Base-by-base conservation (phyloP, 2,888 invertebrate species). In the Entomobrya proxima region DNA sequence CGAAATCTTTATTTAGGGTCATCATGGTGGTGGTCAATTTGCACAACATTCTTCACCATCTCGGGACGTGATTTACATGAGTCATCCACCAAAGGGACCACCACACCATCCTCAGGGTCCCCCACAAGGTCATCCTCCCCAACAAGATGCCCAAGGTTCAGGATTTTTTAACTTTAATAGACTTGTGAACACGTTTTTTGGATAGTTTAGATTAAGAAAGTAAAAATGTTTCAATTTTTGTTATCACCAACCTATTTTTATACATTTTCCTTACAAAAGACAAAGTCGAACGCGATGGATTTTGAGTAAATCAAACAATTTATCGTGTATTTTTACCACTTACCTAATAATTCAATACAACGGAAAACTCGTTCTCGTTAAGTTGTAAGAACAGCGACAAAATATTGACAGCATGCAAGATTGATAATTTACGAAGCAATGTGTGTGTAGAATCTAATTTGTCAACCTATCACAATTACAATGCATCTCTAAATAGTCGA, bases 131-230 rank as follows among this genome's bases (percentile, higher is more conserved):
- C 47, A 44, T 18, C 35, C 75, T 32, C 18, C 58, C 18, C 69
- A 44, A 18, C 80, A 72, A 64, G 76, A 78, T 15, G 64, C 75
- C n/a, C 52, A 72, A 11, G 11, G 50, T 18, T 67, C 75, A 30
- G 88, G 88, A 47, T 77, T 86, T 55, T 88, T 88, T 84, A 88
- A 82, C 76, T 86, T 88, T 55, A 88, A 86, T 74, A 80, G 88
- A 81, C 86, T 88, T 44, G 81, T 88, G 32, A 88, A 86, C 55
- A 84, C 84, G 27, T 85, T 88, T 50, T 88, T 88, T 21, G 87
- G 87, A 9, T 83, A 77, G 27, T 13, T 32, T 72, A 21, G 37
- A 27, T 21, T 11, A 72, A 15, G 44, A 40, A 11, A 11, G 15
- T 7, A n/a, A n/a, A n/a, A n/a, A n/a, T n/a, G n/a, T n/a, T n/a